Evolutionary conservation across 2,113 vertebrate genomes (phyloP), one percentile per base, ranked within the genome.

Genomic region (Equus przewalskii): DNA sequence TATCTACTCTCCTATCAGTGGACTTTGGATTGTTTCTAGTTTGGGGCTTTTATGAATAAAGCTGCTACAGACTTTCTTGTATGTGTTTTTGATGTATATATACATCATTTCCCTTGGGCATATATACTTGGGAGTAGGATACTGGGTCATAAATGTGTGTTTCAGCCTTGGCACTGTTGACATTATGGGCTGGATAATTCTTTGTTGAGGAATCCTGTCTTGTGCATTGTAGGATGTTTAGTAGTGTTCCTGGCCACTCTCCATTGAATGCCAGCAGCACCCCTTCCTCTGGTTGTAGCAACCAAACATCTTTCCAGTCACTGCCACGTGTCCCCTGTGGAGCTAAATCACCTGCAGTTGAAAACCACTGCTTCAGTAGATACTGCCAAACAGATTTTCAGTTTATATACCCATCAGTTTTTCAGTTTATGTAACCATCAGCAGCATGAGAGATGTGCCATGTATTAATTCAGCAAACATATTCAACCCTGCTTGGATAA

Each of bases 231-330:
- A 22, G 6, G 36, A 1, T 54, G 24, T n/a, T 67, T 14, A 41
- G 30, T 72, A n/a, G 18, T 14, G 2, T 7, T 5, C 46, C 10
- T 6, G 70, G 26, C 24, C 69, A 18, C 49, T 65, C 5, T 14
- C 24, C 6, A 4, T 10, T 6, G 22, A 14, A 54, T 13, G 21
- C 28, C 12, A 44, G 2, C 0, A 26, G 5, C 67, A 24, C 7
- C 2, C 24, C 49, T 18, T 19, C 56, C 46, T 49, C 41, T 3
- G 0, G 1, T 28, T 69, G n/a, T 7, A 41, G 19, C 72, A 69
- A 6, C 1, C 6, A 64, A 0, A 13, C 3, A 0, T 15, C 13
- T 69, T 41, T 26, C 36, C 4, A 24, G 64, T 22, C 22, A 0
- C 36, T 64, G 19, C 9, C 49, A 13, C 0, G 3, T 30, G 56